phyloP scores from a whole-genome alignment of 2,797 vertebrate species.

The Labeo calbasu region DNA sequence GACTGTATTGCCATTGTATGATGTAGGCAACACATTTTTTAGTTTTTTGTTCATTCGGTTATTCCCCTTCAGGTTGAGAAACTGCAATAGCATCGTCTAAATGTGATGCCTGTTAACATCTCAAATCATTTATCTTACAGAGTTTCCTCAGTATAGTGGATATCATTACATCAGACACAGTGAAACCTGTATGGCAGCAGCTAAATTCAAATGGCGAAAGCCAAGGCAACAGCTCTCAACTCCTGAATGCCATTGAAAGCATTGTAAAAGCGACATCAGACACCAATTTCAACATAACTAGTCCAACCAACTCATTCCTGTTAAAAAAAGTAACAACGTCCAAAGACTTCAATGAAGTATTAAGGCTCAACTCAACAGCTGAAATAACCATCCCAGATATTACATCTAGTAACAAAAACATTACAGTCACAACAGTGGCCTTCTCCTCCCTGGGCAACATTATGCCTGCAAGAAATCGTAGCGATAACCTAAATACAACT shows the following conservation, averaged over 20 bases:
- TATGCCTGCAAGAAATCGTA: slow-evolving; percentile 64
- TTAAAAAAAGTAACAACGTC: slow-evolving; percentile 66
- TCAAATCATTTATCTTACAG: slow-evolving; percentile 67
- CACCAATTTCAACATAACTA: slow-evolving; percentile 56
- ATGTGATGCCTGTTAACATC: slow-evolving; percentile 36
- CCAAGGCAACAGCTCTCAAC: slow-evolving; percentile 70
- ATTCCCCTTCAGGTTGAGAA: neutral
- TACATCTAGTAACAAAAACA: neutral
- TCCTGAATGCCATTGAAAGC: slow-evolving; percentile 82
- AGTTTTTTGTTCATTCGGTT: neutral
- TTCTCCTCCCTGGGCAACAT: slow-evolving; percentile 78
- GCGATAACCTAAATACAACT: neutral
- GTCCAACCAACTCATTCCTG: slow-evolving; percentile 60
- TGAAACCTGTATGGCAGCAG: slow-evolving; percentile 70
- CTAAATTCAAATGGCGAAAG: slow-evolving; percentile 64
- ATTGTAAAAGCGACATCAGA: slow-evolving; percentile 53
- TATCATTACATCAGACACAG: slow-evolving; percentile 63
- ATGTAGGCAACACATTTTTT: too few species aligned
- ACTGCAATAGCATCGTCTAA: neutral
- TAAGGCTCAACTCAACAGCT: slow-evolving; percentile 68
- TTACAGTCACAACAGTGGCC: slow-evolving; percentile 78
- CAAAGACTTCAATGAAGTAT: slow-evolving; percentile 46
- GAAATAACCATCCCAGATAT: slow-evolving; percentile 67
- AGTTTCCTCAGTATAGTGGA: slow-evolving; percentile 78
- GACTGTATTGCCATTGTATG: neutral